Conservation (phyloP, 2,797 vertebrate genomes). For the Vireo griseus region DNA sequence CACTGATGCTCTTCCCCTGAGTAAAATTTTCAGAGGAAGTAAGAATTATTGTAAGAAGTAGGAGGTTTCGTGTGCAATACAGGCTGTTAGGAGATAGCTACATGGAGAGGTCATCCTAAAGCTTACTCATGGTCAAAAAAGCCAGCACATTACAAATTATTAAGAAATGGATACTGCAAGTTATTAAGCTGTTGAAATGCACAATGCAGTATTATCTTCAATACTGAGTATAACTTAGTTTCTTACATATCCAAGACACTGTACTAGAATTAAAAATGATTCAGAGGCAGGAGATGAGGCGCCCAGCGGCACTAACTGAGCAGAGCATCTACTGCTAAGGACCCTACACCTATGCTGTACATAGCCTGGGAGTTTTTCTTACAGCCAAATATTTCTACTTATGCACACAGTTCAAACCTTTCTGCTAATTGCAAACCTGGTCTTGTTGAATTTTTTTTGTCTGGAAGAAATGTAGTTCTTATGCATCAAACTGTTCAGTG, state of each 20-base stretch:
- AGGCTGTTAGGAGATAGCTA: not conserved
- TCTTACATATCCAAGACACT: not conserved
- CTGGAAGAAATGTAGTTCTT: not conserved
- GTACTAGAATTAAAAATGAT: not conserved
- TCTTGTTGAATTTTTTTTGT: not conserved
- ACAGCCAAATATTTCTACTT: not conserved
- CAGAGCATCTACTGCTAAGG: not conserved
- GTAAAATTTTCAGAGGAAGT: not conserved
- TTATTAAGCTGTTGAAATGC: not conserved
- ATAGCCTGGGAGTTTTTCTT: not conserved
- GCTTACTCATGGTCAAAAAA: not conserved
- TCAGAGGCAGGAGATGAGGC: not conserved
- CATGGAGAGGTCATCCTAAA: not conserved
- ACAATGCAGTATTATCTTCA: not conserved
- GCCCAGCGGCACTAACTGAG: not conserved
- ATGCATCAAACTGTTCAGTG: not conserved
- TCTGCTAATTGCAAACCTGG: not conserved
- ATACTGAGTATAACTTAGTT: not conserved
- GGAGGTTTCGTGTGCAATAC: not conserved
- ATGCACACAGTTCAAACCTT: rapidly evolving
- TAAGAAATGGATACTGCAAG: not conserved
- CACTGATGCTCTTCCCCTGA: not conserved
- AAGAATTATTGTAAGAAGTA: not conserved
- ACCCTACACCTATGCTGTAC: rapidly evolving
- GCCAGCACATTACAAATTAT: not conserved